Base-by-base conservation (phyloP, 23 tunicate genomes). In the Ciona savignyi region DNA sequence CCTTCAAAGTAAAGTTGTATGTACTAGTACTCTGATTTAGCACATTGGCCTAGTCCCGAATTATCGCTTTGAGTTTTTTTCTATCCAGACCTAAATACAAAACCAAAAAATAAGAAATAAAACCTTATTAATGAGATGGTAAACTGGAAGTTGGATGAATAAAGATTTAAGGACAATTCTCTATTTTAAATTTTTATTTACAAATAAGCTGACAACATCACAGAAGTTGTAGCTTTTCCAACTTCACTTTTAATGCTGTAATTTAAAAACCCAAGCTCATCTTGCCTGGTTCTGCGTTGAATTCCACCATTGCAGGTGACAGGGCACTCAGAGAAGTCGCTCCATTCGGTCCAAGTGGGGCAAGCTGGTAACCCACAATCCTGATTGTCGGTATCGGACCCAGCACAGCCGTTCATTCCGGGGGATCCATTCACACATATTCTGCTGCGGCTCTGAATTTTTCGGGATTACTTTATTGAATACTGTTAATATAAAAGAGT, bases 291-390 rank as follows among this genome's bases (percentile, higher is more conserved):
- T 30, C 83, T 82, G 27, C 23, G 29, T 60, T 78, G 91, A 11
- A 78, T 27, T 49, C 95, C 95, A 6, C 82, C 81, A 0, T 73
- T 72, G 70, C 95, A 87, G 27, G 79, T 31, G 9, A 0, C 65
- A 30, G 82, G 49, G 33, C 95, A 87, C 19, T 21, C 70, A 1
- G 68, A 27, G 35, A 81, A 76, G 34, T 77, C 79, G 3, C 79
- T 33, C 95, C 95, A 87, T 35, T 87, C 77, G 0, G 74, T 67
- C 95, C 95, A 87, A 0, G 70, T 11, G 21, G 86, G 73, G 29
- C 95, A 87, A 0, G 74, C 30, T 3, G 35, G 78, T 29, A 6
- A 1, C 1, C 1, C 15, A 49, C 95, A 87, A 30, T 27, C 33
- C 1, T 26, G 31, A 1, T 29, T 65, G 25, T 78, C 77, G 2